Conservation (phyloP, 2,797 vertebrate genomes). For the Crocodylus rhombifer region DNA sequence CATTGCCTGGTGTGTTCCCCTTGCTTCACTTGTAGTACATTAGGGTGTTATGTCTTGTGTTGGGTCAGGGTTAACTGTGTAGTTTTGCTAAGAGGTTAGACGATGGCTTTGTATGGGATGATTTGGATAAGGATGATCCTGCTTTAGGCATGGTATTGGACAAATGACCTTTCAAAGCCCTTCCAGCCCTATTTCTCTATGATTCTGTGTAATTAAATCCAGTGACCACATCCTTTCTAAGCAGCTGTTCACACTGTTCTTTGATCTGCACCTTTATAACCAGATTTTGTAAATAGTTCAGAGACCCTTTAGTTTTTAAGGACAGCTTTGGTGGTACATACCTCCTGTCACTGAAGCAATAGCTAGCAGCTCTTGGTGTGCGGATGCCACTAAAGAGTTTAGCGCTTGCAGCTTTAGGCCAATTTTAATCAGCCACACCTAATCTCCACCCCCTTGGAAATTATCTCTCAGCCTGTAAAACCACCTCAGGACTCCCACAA, state of each 20-base stretch:
- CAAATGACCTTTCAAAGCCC: too few relatives aligned
- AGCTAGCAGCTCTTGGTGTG: not conserved
- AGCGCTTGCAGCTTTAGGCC: conserved; percentile 1
- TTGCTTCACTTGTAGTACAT: too few relatives aligned
- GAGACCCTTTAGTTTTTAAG: conserved; percentile 1
- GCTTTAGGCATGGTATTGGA: too few relatives aligned
- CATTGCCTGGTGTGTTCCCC: too few relatives aligned
- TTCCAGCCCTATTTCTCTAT: too few relatives aligned
- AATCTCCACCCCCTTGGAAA: not conserved
- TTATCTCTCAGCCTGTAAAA: not conserved
- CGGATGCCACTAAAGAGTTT: not conserved
- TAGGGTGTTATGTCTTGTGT: too few relatives aligned
- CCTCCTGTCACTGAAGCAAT: conserved; percentile 13
- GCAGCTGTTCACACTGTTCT: not conserved
- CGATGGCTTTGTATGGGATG: too few relatives aligned
- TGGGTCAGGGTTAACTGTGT: too few relatives aligned
- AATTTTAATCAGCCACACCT: not conserved
- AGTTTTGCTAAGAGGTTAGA: too few relatives aligned
- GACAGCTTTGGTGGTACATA: not conserved
- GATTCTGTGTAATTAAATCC: not conserved
- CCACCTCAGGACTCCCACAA: not conserved
- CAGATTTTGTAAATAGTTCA: not conserved
- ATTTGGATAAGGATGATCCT: too few relatives aligned
- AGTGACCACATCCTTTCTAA: not conserved
- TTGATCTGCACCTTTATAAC: not conserved